Evolutionary conservation across 2,113 vertebrate species (phyloP).

Genomic region (Anguilla japonica): DNA sequence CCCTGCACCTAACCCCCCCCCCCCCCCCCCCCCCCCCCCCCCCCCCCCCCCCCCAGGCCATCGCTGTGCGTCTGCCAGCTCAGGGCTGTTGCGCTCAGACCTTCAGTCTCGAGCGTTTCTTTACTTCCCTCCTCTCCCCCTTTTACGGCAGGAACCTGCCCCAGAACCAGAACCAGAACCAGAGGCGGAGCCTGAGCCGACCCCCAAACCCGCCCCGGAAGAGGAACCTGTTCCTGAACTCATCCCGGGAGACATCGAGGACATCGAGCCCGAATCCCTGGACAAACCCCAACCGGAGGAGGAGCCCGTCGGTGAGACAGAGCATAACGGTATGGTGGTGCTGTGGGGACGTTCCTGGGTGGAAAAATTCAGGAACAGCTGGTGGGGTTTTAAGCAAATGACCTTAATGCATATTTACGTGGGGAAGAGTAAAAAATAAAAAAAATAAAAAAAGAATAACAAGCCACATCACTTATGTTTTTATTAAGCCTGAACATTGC

Average conservation of each 20-base stretch:
- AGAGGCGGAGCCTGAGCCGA: background rate
- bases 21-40: no score
- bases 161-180: constrained; percentile 27
- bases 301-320: background rate
- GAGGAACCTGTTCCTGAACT: background rate
- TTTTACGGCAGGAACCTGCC: background rate
- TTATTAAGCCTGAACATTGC: background rate
- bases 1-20: background rate
- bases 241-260: background rate
- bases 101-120: no score
- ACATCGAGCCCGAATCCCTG: background rate
- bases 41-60: no score
- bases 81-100: background rate
- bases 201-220: background rate
- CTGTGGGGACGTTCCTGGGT: background rate
- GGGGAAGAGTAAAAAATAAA: no score
- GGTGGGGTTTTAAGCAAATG: background rate
- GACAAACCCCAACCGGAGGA: background rate
- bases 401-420: no score
- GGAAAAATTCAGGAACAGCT: background rate
- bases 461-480: background rate
- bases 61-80: background rate
- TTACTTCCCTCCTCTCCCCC: background rate
- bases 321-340: background rate
- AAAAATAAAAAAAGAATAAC: no score